Conservation (phyloP, 2,888 invertebrate species). For the Neelides folsomi region DNA sequence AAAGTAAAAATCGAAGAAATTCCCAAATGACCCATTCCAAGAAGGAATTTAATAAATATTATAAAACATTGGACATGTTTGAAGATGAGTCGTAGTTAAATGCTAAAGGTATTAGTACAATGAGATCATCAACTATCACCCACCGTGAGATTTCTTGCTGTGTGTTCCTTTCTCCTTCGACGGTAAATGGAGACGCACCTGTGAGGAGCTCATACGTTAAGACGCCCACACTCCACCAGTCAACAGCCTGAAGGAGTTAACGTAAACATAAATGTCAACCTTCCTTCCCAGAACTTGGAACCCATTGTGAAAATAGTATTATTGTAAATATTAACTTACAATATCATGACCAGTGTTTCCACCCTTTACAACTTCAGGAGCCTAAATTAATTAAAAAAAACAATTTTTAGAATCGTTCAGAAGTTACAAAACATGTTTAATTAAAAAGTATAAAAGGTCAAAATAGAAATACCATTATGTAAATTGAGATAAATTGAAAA, state of each 20-base stretch:
- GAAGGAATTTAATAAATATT: too few species aligned
- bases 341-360: conserved; percentile 86
- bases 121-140: conserved; percentile 12
- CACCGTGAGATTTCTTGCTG: conserved; percentile 83
- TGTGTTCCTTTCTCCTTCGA: conserved; percentile 82
- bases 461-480: too few species aligned
- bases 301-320: neutral
- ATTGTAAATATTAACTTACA: conserved; percentile 48
- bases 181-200: conserved; percentile 93
- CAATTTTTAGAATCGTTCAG: too few species aligned
- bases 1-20: too few species aligned
- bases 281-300: neutral
- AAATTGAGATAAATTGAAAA: too few species aligned
- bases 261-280: neutral
- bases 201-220: conserved; percentile 90
- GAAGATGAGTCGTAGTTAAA: too few species aligned
- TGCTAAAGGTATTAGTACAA: neutral
- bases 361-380: conserved; percentile 66
- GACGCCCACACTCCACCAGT: conserved; percentile 98
- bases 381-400: conserved; percentile 36
- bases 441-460: too few species aligned
- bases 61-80: too few species aligned
- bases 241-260: conserved; percentile 58
- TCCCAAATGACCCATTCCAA: too few species aligned
- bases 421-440: too few species aligned